phyloP scores from a whole-genome alignment of 2,888 invertebrate genomes.

The Tethea ocularis region DNA sequence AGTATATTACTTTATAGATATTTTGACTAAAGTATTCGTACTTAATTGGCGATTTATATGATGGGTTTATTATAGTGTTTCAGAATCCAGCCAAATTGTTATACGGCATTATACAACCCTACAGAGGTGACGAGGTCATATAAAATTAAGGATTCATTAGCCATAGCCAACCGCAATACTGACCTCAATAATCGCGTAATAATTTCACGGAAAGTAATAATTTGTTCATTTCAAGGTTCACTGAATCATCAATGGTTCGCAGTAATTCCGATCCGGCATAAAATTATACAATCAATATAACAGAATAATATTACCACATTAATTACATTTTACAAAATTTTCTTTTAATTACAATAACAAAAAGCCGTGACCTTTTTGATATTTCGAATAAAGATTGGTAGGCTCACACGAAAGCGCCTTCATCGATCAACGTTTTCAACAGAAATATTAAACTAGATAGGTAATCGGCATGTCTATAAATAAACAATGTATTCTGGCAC shows the following conservation, averaged over 20 bases:
- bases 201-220: slow-evolving; percentile 4
- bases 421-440: slow-evolving; percentile 21
- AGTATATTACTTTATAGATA: no score
- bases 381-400: slow-evolving; percentile 21
- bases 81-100: background rate
- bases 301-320: background rate
- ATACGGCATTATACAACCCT: background rate
- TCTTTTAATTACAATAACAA: slow-evolving; percentile 17
- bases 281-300: background rate
- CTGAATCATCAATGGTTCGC: slow-evolving; percentile 6
- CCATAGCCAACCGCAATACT: background rate
- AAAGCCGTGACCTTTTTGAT: slow-evolving; percentile 30
- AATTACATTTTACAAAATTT: slow-evolving; percentile 14
- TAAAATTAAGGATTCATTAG: slow-evolving; percentile 3
- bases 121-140: background rate
- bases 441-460: slow-evolving; percentile 15
- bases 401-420: slow-evolving; percentile 10
- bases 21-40: no score
- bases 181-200: slow-evolving; percentile 8
- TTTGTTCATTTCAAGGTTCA: slow-evolving; percentile 2
- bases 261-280: background rate
- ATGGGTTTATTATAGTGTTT: background rate
- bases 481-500: background rate
- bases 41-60: no score
- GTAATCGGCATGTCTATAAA: slow-evolving; percentile 7